Evolutionary conservation across 2,113 vertebrate species (phyloP).

Genomic region (Labrus mixtus): DNA sequence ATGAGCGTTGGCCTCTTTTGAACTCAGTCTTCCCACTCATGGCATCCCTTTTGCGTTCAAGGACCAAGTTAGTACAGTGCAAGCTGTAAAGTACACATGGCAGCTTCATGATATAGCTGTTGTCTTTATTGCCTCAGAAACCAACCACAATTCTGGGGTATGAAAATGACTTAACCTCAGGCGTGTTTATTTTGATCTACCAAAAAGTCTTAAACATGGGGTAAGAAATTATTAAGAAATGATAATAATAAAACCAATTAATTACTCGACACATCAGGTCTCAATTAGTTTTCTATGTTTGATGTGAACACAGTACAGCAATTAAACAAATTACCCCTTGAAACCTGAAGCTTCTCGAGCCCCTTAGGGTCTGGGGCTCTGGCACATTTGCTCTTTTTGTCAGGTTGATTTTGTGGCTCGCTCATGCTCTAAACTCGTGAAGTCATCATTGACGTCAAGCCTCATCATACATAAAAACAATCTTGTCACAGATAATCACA

Average conservation of each 20-base stretch:
- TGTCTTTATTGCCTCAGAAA: no score
- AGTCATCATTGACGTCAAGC: not conserved
- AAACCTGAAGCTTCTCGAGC: not conserved
- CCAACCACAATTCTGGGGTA: no score
- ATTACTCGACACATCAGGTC: no score
- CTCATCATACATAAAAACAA: not conserved
- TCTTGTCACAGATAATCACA: not conserved
- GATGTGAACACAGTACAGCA: not conserved
- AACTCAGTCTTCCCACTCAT: not conserved
- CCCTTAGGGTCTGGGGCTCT: no score
- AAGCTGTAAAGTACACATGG: not conserved
- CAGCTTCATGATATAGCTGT: not conserved
- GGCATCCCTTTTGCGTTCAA: constrained; percentile 48
- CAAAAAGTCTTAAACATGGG: no score
- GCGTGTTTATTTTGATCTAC: no score
- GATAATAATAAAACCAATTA: no score
- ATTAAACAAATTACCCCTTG: not conserved
- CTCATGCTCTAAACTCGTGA: not conserved
- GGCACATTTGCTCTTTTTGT: not conserved
- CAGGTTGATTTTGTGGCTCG: not conserved
- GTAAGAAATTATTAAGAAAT: no score
- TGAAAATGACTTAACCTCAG: no score
- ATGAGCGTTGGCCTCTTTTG: not conserved
- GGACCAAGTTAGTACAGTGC: not conserved
- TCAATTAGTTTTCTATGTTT: no score